Conservation (phyloP, 2,888 invertebrate genomes). For the Dynastes tityus region DNA sequence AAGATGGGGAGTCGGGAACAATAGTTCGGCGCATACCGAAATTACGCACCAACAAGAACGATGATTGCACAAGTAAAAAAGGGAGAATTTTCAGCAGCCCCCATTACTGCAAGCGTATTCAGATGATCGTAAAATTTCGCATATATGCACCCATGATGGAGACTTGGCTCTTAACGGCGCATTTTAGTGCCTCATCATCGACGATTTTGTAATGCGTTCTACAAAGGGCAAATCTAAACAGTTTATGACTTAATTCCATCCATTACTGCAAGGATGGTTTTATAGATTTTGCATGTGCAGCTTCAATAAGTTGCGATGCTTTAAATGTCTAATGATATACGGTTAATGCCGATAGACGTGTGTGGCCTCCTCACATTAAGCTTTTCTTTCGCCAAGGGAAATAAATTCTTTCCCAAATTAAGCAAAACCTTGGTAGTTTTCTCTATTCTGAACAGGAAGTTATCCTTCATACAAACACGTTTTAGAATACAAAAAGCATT, state of each 20-base stretch:
- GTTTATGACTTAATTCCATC: slow-evolving; percentile 30
- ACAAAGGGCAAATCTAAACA: slow-evolving; percentile 1
- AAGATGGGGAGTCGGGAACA: not conserved
- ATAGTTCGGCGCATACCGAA: not conserved
- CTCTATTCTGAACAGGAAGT: no score
- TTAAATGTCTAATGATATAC: not conserved
- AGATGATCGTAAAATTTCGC: slow-evolving; percentile 24
- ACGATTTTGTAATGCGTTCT: not conserved
- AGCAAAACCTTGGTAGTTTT: no score
- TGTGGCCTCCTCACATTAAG: not conserved
- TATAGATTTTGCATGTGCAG: not conserved
- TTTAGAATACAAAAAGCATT: no score
- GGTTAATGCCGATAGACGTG: not conserved
- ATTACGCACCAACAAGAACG: slow-evolving; percentile 1
- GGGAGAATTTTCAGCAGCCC: not conserved
- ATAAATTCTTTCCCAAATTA: no score
- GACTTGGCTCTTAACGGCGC: not conserved
- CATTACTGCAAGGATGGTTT: not conserved
- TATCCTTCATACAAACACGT: no score
- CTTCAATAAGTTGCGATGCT: not conserved
- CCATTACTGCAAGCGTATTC: not conserved
- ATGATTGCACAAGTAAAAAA: not conserved
- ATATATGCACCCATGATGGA: not conserved
- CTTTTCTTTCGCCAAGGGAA: no score
- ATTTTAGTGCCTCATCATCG: slow-evolving; percentile 1